Evolutionary conservation across 2,888 invertebrate genomes (phyloP).

Genomic region (Leptothorax acervorum): DNA sequence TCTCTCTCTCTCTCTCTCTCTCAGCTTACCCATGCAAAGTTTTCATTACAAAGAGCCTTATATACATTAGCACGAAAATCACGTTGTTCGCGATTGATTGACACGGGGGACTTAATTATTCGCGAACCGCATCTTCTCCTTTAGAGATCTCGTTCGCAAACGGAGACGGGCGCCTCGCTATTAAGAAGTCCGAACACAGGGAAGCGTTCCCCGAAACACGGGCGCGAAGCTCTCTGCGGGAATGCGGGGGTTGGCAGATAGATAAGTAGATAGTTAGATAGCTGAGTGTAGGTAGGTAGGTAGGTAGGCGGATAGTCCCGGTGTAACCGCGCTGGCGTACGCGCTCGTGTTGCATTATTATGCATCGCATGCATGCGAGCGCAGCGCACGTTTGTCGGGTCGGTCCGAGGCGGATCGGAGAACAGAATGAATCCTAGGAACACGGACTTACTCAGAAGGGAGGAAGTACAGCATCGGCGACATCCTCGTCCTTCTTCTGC

Average conservation of each 20-base stretch:
- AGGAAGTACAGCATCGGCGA: slow-evolving; percentile 12
- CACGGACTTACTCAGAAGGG: slow-evolving; percentile 22
- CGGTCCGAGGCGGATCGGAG: slow-evolving; percentile 22
- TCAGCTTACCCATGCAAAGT: not conserved
- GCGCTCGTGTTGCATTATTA: slow-evolving; percentile 64
- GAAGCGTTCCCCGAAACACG: slow-evolving; percentile 19
- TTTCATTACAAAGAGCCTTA: no score
- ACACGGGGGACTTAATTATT: not conserved
- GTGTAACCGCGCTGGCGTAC: slow-evolving; percentile 49
- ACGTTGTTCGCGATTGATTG: not conserved
- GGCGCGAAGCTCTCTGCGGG: slow-evolving; percentile 8
- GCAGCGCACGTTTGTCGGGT: slow-evolving; percentile 58
- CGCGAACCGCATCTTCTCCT: not conserved
- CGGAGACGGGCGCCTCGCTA: not conserved
- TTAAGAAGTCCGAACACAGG: not conserved
- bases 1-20: no score
- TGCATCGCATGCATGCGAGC: slow-evolving; percentile 63
- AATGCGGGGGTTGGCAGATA: slow-evolving; percentile 26
- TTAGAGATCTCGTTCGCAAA: not conserved
- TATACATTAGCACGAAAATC: not conserved
- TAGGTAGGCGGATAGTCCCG: slow-evolving; percentile 40
- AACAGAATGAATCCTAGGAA: slow-evolving; percentile 45
- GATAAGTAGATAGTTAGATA: slow-evolving; percentile 35
- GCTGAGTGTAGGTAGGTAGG: not conserved
- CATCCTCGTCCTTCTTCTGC: not conserved